Evolutionary conservation across 1,140 invertebrate species (phyloP), one percentile per base, ranked within the genome.

Genomic region (Procambarus virginalis): DNA sequence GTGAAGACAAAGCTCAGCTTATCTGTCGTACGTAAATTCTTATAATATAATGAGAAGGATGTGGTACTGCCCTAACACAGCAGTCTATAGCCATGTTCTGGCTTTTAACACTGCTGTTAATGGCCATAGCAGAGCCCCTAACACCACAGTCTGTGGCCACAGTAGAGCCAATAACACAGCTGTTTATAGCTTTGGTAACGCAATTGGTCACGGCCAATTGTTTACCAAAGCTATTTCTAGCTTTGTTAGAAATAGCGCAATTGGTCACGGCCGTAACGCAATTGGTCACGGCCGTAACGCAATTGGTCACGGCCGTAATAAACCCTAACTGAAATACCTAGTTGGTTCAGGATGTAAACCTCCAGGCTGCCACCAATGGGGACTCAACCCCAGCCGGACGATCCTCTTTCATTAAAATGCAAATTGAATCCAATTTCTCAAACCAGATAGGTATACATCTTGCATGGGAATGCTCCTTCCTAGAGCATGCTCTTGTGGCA

Each of bases 381-480:
- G 83, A 55, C 75, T 85, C 73, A 85, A 55, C 75, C 55, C 55
- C 83, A 70, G n/a, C 49, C 34, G 83, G 49, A 77, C 76, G 82
- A 77, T 45, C 75, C 83, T 85, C 48, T 85, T 85, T 85, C 70
- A 85, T 85, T 85, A 85, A 77, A 85, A 85, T 85, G 83, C 77
- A 85, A 85, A 85, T 85, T 85, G 70, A 85, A 85, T 85, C 83
- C 70, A 85, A 85, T 85, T 85, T 73, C 77, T 85, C 83, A 85
- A 85, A 85, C 83, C 70, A 85, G 73, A 77, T 73, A 85, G 83
- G 83, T 77, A 77, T 85, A 85, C 83, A 75, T 84, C 49, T 76
- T 76, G 48, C 83, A 73, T 84, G 48, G 83, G 12, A 45, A 22
- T 60, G 64, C 68, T 73, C n/a, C 68, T 73, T 34, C 68, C 68